Evolutionary conservation across 30 jellyfish, hydroid and myxozoan species (phyloP), one percentile per base, ranked within the genome.

Genomic region (Pseudorhiza aurosa): DNA sequence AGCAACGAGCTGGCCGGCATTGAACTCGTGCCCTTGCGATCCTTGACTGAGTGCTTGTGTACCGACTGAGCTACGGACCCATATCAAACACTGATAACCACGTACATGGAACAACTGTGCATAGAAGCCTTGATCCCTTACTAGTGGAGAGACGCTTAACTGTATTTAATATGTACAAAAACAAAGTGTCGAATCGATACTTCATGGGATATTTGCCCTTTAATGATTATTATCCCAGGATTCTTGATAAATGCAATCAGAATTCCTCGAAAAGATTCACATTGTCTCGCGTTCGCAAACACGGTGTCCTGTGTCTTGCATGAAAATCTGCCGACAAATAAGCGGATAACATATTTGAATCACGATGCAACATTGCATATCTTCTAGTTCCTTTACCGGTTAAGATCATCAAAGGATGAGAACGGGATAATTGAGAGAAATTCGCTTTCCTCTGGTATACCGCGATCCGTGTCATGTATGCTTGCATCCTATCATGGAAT

Each of bases 291-390:
- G 31, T 30, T 58, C 12, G 84, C 91, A 80, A 80, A 80, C 81
- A 80, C 80, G 83, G 64, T 71, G 51, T 42, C 65, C 72, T 80
- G 80, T 71, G 91, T 80, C 82, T 51, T 15, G 27, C 2, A 30
- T 11, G 53, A 42, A 50, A 57, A 64, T 57, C 91, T 53, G 69
- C 83, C 83, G 75, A 36, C 65, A 43, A 29, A 44, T 62, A 80
- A 65, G 21, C 39, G 50, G 46, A 39, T 30, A 47, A 62, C 35
- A 46, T 46, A 53, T 80, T 57, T 64, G 37, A 46, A 37, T 80
- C 65, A 58, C 65, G 91, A 77, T 71, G 91, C 83, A 47, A 80
- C 91, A 31, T 80, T 58, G 77, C 91, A 65, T 71, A 63, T 55
- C 77, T 43, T 22, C 83, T 26, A 0, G 59, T 65, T 62, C 76